A percentile compares a stretch with the other conserved stretches of the same genome.
These are phyloP conservation scores for Hyperoplus lanceolatus DNA, from an alignment of 2,797 vertebrate species.

Conservation along the genomic window DNA sequence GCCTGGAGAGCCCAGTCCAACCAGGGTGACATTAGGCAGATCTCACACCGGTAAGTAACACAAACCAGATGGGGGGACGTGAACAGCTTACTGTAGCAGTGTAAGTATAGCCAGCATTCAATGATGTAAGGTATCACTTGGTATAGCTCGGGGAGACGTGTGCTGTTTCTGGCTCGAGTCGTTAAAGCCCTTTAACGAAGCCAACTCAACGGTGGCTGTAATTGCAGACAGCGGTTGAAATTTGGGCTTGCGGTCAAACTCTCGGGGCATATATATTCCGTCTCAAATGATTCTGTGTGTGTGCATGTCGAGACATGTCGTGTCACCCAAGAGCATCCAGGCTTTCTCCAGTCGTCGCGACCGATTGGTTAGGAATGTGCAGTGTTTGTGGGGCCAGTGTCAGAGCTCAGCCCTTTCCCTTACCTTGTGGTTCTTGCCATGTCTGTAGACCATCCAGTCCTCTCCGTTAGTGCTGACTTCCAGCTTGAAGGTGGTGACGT, in stretches of 20 bases:
- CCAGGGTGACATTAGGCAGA: slow-evolving; percentile 50
- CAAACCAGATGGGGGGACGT: slow-evolving; percentile 74
- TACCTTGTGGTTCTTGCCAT: slow-evolving; percentile 99
- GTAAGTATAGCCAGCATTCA: slow-evolving; percentile 33
- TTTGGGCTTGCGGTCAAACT: slow-evolving; percentile 67
- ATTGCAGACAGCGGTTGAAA: slow-evolving; percentile 64
- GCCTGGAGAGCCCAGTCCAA: slow-evolving; percentile 45
- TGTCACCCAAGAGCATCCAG: slow-evolving; percentile 46
- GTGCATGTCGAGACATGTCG: slow-evolving; percentile 40
- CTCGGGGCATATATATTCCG: slow-evolving; percentile 59
- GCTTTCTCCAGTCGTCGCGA: slow-evolving; percentile 9
- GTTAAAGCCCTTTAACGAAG: slow-evolving; percentile 66
- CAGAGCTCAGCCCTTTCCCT: not conserved
- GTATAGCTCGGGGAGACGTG: slow-evolving; percentile 46
- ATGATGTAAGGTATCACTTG: slow-evolving; percentile 62
- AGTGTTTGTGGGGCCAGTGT: slow-evolving; percentile 17
- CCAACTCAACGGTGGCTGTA: slow-evolving; percentile 61
- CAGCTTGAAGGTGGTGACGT: slow-evolving; percentile 95
- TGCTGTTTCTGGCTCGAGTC: slow-evolving; percentile 53
- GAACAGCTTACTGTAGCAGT: slow-evolving; percentile 42
- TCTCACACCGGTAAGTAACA: slow-evolving; percentile 59
- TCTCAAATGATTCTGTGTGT: slow-evolving; percentile 51
- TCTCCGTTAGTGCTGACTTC: slow-evolving; percentile 99
- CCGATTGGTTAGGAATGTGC: not conserved
- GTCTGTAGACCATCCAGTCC: slow-evolving; percentile 99